A percentile compares a stretch with the other conserved stretches of the same genome.
phyloP scores from a whole-genome alignment of 2,888 invertebrate genomes.

The Drosophila paramelanica region DNA sequence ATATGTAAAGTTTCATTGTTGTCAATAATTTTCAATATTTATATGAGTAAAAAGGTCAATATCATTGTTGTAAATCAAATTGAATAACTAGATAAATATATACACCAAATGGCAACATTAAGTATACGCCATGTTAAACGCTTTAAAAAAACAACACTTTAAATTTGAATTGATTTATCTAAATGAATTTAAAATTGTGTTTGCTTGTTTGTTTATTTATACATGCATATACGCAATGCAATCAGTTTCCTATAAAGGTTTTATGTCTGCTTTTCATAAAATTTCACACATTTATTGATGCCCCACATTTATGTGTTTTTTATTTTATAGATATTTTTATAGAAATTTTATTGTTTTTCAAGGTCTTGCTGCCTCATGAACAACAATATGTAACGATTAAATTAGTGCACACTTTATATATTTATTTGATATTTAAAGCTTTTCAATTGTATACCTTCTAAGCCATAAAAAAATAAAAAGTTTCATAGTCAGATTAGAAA shows the following conservation, averaged over 20 bases:
- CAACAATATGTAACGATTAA: too few species aligned
- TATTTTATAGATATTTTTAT: too few species aligned
- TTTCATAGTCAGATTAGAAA: background rate
- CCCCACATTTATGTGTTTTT: background rate
- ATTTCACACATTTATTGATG: too few species aligned
- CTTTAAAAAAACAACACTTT: background rate
- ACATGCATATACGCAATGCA: too few species aligned
- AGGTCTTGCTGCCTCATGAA: too few species aligned
- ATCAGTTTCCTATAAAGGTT: too few species aligned
- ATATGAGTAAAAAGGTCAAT: background rate
- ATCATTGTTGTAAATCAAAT: background rate
- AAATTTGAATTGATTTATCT: background rate
- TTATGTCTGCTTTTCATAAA: too few species aligned
- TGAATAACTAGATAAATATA: background rate
- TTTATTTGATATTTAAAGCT: background rate
- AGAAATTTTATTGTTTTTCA: too few species aligned
- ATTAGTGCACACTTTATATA: background rate
- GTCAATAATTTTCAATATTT: too few species aligned
- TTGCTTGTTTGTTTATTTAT: background rate
- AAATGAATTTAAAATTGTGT: background rate
- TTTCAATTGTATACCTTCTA: background rate
- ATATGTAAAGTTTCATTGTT: too few species aligned
- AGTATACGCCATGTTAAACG: slow-evolving; percentile 14
- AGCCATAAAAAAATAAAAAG: background rate
- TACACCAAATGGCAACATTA: background rate